Conservation (phyloP, 2,797 vertebrate genomes). For the Tapirus indicus region DNA sequence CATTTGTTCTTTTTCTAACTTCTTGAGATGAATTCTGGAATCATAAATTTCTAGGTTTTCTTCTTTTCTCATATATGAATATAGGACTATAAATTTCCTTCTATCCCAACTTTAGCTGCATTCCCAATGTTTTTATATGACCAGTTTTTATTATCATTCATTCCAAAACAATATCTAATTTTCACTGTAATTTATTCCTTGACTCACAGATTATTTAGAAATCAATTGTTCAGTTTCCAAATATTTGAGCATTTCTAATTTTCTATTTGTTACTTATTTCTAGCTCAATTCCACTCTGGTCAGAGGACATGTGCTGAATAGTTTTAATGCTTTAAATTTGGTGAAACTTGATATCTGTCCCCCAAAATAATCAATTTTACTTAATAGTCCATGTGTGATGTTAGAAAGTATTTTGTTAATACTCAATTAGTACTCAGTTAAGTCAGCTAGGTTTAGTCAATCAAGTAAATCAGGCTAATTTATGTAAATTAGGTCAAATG, state of each 20-base stretch:
- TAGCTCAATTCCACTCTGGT: background rate
- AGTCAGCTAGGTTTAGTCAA: conserved; percentile 19
- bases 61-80: background rate
- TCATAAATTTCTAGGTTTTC: background rate
- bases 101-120: background rate
- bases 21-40: background rate
- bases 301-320: background rate
- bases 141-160: background rate
- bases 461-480: conserved; percentile 26
- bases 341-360: conserved; percentile 43
- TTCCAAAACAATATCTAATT: background rate
- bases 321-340: background rate
- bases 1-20: conserved; percentile 8
- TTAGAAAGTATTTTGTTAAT: conserved; percentile 56
- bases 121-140: background rate
- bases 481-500: conserved; percentile 38
- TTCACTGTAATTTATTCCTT: background rate
- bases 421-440: conserved; percentile 55
- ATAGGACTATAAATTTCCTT: background rate
- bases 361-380: conserved; percentile 47
- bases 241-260: conserved; percentile 3
- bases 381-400: background rate
- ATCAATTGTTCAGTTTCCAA: conserved; percentile 28
- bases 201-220: background rate
- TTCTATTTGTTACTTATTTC: conserved; percentile 1